Conservation (phyloP, 2,888 invertebrate species). For the Amaurobius ferox region DNA sequence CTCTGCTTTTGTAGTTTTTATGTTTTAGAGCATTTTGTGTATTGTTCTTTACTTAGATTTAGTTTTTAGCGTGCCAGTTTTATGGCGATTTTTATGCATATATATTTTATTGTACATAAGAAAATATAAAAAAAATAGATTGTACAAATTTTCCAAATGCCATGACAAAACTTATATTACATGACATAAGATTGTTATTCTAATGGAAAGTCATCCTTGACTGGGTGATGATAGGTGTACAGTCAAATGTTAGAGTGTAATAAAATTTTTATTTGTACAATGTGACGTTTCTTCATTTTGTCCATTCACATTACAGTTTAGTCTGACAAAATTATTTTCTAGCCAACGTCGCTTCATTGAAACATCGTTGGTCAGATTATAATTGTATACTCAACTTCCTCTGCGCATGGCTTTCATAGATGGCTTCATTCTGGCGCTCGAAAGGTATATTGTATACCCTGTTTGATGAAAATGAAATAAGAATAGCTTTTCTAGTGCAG, state of each 20-base stretch:
- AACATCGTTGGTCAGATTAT: too few species aligned
- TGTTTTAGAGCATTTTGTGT: slow-evolving; percentile 68
- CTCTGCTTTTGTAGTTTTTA: slow-evolving; percentile 66
- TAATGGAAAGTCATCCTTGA: background rate
- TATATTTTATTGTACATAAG: slow-evolving; percentile 58
- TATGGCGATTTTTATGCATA: slow-evolving; percentile 34
- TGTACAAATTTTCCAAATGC: slow-evolving; percentile 19
- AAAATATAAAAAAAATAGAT: slow-evolving; percentile 26
- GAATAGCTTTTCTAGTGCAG: too few species aligned
- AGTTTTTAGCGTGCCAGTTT: slow-evolving; percentile 63
- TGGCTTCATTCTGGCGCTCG: too few species aligned
- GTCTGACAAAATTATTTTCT: too few species aligned
- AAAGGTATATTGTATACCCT: too few species aligned
- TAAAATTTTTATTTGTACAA: slow-evolving; percentile 71
- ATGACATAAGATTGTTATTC: slow-evolving; percentile 29
- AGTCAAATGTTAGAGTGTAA: slow-evolving; percentile 59
- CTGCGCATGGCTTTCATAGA: too few species aligned
- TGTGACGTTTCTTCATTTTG: slow-evolving; percentile 10
- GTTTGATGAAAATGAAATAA: too few species aligned
- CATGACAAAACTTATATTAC: slow-evolving; percentile 27
- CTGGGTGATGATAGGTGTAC: background rate
- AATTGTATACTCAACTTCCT: too few species aligned
- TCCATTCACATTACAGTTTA: too few species aligned
- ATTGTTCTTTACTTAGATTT: slow-evolving; percentile 46
- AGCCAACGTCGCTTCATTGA: too few species aligned